Evolutionary conservation across 2,113 vertebrate genomes (phyloP), one percentile per base, ranked within the genome.

Genomic region (Hippocampus barbouri): DNA sequence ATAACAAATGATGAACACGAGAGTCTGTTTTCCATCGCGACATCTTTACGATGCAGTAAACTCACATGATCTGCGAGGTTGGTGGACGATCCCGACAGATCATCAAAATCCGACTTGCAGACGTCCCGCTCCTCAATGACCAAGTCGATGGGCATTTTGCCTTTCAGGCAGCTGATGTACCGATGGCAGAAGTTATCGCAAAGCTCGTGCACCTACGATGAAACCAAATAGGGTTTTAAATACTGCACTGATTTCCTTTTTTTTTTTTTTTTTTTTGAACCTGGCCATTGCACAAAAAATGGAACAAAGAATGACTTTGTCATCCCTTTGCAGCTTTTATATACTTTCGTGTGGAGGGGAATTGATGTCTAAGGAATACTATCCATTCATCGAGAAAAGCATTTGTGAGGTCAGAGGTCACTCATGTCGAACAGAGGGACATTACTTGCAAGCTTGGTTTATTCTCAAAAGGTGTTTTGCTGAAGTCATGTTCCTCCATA

Each of bases 111-210:
- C 66, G 96, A 94, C 87, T 98, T 98, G 89, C 94, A 97, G 79
- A 95, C 94, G 67, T 98, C 96, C 68, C 96, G 92, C 67, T 98
- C 96, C 86, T 98, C 97, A 78, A 98, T 98, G 76, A 98, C 97
- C 27, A 98, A 92, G 85, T 98, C 97, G 77, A 98, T 98, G 79
- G 97, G 97, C 97, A 98, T 98, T 88, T 98, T 98, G 76, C 96
- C 96, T 89, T 98, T 98, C 88, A 98, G 94, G 89, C 96, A 98
- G 86, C 96, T 98, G 89, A 98, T 97, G 91, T 98, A 98, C 81
- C 96, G 95, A 76, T 98, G 95, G 89, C 96, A 98, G 92, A 98
- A 98, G 88, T 98, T 98, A 91, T 98, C 96, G 51, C 96, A 98
- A 70, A 98, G 93, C 92, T 98, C 96, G 54, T 98, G 97, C 71